phyloP scores from a whole-genome alignment of 2,113 vertebrate species.

The Rhizomys pruinosus region DNA sequence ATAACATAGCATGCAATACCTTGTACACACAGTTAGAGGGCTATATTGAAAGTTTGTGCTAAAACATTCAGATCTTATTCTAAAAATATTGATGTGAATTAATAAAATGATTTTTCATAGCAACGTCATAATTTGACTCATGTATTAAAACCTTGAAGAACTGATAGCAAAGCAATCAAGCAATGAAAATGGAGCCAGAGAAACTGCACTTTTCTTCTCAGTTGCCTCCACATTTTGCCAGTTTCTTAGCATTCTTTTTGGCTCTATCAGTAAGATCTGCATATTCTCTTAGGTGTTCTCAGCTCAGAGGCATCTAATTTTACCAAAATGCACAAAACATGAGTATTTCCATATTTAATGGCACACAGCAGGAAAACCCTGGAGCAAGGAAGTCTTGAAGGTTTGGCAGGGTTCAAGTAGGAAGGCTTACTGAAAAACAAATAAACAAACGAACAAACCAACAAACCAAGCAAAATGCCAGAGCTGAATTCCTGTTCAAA shows the following conservation, averaged over 20 bases:
- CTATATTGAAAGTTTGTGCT: not conserved
- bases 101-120: not conserved
- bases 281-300: constrained; percentile 49
- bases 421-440: not conserved
- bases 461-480: not conserved
- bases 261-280: not conserved
- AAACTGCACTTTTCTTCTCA: not conserved
- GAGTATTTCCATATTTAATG: constrained; percentile 74
- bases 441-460: too few relatives aligned
- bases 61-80: not conserved
- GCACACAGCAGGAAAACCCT: constrained; percentile 45
- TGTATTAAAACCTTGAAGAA: not conserved
- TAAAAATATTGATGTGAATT: not conserved
- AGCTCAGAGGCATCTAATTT: constrained; percentile 38
- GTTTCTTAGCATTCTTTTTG: not conserved
- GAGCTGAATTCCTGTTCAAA: not conserved
- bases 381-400: constrained; percentile 42
- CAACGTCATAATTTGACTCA: not conserved
- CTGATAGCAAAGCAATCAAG: not conserved
- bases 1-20: rapidly evolving
- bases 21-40: too few relatives aligned
- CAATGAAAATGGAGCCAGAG: not conserved
- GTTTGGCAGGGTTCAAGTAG: constrained; percentile 11
- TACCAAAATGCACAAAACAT: constrained; percentile 54
- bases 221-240: not conserved